phyloP scores from a whole-genome alignment of 2,888 invertebrate genomes.

The Unio pictorum region DNA sequence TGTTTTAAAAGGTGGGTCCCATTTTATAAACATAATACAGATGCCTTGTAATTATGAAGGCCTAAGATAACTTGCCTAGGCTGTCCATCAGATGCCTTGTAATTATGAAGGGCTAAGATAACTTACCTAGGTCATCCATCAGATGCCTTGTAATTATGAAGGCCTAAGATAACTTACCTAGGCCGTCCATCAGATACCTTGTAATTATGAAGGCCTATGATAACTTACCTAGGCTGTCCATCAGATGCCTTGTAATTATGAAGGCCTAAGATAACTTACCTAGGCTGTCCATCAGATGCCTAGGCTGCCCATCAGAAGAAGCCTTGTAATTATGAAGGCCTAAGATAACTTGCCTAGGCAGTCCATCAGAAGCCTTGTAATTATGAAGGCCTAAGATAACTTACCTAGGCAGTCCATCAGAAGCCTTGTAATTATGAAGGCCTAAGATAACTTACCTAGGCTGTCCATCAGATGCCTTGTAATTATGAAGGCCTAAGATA shows the following conservation, averaged over 20 bases:
- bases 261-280: slow-evolving; percentile 16
- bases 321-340: too few species aligned
- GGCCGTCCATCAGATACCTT: slow-evolving; percentile 27
- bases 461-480: too few species aligned
- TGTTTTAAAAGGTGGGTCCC: too few species aligned
- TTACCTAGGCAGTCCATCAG: too few species aligned
- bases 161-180: slow-evolving; percentile 22
- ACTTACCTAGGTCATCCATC: slow-evolving; percentile 35
- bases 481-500: too few species aligned
- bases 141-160: slow-evolving; percentile 13
- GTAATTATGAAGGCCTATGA: background rate
- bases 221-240: slow-evolving; percentile 32
- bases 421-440: too few species aligned
- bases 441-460: too few species aligned
- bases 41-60: background rate
- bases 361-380: too few species aligned
- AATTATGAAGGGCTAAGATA: background rate
- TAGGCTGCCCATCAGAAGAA: too few species aligned
- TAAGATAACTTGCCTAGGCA: too few species aligned
- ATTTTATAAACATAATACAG: too few species aligned
- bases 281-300: slow-evolving; percentile 28
- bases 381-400: too few species aligned
- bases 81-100: slow-evolving; percentile 28
- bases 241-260: slow-evolving; percentile 16
- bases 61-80: slow-evolving; percentile 23